phyloP scores from a whole-genome alignment of 2,888 invertebrate genomes.

The Folsomia candida region DNA sequence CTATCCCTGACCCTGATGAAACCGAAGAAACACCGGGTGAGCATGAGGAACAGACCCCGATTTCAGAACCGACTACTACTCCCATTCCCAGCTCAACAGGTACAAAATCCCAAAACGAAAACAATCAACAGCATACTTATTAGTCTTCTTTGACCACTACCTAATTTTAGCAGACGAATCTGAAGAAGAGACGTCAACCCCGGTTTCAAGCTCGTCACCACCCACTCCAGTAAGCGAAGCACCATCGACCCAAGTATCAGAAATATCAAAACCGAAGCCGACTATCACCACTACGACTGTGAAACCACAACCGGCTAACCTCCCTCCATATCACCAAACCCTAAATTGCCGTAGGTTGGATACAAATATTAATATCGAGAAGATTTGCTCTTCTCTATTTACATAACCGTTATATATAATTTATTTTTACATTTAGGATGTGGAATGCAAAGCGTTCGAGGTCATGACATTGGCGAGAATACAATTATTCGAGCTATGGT shows the following conservation, averaged over 20 bases:
- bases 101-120: too few species aligned
- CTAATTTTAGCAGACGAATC: too few species aligned
- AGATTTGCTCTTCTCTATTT: too few species aligned
- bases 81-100: too few species aligned
- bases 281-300: background rate
- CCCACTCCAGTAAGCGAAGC: background rate
- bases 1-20: too few species aligned
- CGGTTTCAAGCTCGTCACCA: background rate
- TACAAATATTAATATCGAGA: background rate
- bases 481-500: slow-evolving; percentile 24
- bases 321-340: slow-evolving; percentile 32
- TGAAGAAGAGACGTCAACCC: too few species aligned
- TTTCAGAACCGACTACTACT: too few species aligned
- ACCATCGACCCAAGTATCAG: background rate
- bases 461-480: slow-evolving; percentile 15
- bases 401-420: background rate
- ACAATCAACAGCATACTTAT: too few species aligned
- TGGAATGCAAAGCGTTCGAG: slow-evolving; percentile 33
- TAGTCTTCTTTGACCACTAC: too few species aligned
- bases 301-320: background rate
- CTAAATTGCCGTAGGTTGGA: slow-evolving; percentile 25
- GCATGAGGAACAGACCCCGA: too few species aligned
- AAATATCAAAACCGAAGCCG: background rate
- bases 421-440: slow-evolving; percentile 23
- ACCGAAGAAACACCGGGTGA: too few species aligned